Evolutionary conservation across 2,888 invertebrate species (phyloP).

Genomic region (Mongoloraphidia duomilia): DNA sequence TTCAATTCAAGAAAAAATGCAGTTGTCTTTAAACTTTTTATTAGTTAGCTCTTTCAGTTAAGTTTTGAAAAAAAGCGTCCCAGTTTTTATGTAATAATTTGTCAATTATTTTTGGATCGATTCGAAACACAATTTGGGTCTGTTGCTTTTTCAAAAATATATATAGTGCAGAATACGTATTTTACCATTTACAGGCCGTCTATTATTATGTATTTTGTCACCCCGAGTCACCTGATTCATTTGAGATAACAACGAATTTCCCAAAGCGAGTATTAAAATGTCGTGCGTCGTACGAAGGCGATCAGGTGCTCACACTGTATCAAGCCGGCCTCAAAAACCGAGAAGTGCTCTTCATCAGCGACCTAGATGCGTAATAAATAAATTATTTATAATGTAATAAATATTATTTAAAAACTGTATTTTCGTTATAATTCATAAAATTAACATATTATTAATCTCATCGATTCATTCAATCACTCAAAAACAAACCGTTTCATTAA

Average conservation of each 20-base stretch:
- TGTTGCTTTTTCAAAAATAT: neutral
- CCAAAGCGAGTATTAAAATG: constrained; percentile 73
- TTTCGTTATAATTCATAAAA: too few relatives aligned
- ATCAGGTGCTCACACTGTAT: constrained; percentile 41
- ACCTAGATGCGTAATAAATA: constrained; percentile 60
- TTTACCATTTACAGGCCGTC: constrained; percentile 54
- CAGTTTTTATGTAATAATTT: too few relatives aligned
- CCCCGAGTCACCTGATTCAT: constrained; percentile 79
- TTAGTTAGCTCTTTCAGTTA: neutral
- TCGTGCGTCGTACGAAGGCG: constrained; percentile 27
- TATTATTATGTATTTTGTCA: constrained; percentile 94
- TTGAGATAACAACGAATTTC: constrained; percentile 92
- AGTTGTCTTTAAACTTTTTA: too few relatives aligned
- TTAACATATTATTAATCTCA: too few relatives aligned
- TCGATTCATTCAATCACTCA: too few relatives aligned
- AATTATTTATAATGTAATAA: too few relatives aligned
- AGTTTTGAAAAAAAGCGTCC: neutral
- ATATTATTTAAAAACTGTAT: too few relatives aligned
- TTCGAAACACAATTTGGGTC: neutral
- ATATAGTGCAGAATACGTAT: neutral
- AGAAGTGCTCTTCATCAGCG: constrained; percentile 88
- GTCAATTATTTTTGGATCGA: too few relatives aligned
- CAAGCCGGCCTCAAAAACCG: constrained; percentile 76
- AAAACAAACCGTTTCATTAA: too few relatives aligned
- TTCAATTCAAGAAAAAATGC: too few relatives aligned